Base-by-base conservation (phyloP, 1,140 invertebrate species). In the Diabrotica undecimpunctata region DNA sequence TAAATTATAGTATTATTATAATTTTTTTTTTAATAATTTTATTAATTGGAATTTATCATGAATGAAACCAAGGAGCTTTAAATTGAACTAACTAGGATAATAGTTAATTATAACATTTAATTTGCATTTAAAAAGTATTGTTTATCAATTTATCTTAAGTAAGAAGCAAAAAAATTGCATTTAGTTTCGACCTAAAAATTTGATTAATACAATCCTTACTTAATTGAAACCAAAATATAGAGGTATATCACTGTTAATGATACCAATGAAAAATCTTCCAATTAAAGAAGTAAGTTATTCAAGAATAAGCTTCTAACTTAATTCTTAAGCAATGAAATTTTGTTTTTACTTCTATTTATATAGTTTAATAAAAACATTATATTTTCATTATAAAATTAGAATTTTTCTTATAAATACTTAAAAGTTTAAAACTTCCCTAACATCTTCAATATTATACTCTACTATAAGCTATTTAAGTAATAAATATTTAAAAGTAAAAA, bases 81-180 rank as follows among this genome's bases (percentile, higher is more conserved):
- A 81, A 84, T 67, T 86, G 84, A 84, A 78, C 76, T 61, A 78
- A 79, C 70, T 81, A 82, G 81, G 80, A 81, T 81, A 80, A 79
- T 84, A 85, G 81, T 85, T 85, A 82, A 80, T 63, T 74, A 84
- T 84, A 85, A 86, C 79, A 85, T 83, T 83, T 84, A 78, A 83
- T 80, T 85, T 86, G 83, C 83, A 84, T 74, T 82, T 77, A 84
- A 83, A 83, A 84, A 82, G 79, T 83, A 84, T 81, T 82, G 72
- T 78, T 62, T 70, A 67, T 78, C 68, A 83, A 80, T 83, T 79
- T 81, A 78, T 79, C 79, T 81, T 70, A 77, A 83, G 80, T 83
- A 84, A 80, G 80, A 83, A 83, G 77, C 77, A 81, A 83, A 64
- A n/a, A 36, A 35, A 77, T 79, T 81, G 78, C 76, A 80, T 78